Evolutionary conservation across 92 coral and sea anemone species (phyloP).

Genomic region (Zoanthus sociatus): DNA sequence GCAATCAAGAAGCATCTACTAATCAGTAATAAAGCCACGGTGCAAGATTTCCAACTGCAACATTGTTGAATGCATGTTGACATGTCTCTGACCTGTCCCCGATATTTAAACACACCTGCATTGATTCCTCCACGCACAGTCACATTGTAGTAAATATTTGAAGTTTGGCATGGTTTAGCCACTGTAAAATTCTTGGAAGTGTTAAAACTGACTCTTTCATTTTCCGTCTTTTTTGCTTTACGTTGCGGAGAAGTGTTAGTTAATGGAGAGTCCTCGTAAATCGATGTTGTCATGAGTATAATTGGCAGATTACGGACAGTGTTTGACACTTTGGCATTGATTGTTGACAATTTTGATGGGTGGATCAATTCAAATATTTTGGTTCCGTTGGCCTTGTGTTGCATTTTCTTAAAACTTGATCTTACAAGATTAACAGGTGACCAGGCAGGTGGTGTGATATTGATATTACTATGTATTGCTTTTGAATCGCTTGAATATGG

Average conservation of each 20-base stretch:
- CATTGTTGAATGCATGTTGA: conserved; percentile 85
- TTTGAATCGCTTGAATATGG: background rate
- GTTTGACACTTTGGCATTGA: conserved; percentile 22
- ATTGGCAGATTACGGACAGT: conserved; percentile 61
- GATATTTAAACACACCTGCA: conserved; percentile 86
- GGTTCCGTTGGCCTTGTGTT: background rate
- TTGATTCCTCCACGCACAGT: conserved; percentile 87
- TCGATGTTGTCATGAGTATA: conserved; percentile 76
- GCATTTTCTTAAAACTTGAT: conserved; percentile 54
- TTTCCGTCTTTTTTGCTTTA: background rate
- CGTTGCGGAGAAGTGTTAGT: background rate
- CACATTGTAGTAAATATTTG: conserved; percentile 70
- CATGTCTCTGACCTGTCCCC: conserved; percentile 85
- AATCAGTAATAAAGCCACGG: conserved; percentile 88
- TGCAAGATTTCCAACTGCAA: conserved; percentile 93
- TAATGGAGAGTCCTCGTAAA: background rate
- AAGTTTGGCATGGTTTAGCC: conserved; percentile 58
- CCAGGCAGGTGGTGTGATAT: conserved; percentile 30
- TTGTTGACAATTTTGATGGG: conserved; percentile 78
- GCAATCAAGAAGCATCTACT: conserved; percentile 86
- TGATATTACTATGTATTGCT: background rate
- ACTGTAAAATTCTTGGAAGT: background rate
- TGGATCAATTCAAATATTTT: conserved; percentile 64
- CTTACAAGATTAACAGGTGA: conserved; percentile 23
- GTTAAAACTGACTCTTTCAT: background rate